Base-by-base conservation (phyloP, 2,888 invertebrate species). In the Zeuzera pyrina region DNA sequence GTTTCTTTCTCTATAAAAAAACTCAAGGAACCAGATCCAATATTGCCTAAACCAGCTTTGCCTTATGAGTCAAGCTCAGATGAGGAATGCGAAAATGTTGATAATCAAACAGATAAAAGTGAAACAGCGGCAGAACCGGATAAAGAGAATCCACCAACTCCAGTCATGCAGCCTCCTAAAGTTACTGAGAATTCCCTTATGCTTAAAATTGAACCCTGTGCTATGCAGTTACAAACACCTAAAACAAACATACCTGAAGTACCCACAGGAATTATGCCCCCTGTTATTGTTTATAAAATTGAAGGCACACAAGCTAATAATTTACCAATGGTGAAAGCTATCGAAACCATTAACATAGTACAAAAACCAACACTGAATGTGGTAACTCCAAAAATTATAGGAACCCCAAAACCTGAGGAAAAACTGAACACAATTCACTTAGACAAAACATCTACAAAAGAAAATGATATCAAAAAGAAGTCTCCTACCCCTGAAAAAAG, bases 1-100 rank as follows among this genome's bases (percentile, higher is more conserved):
- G 93, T 95, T 1, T 91, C 92, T 36, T 95, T 94, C 64, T 94
- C 93, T 0, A 93, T 94, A 24, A 91, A 91, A 54, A 94, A 94
- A 58, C 81, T 89, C 0, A 93, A 93, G 58, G 94, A 92, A 35
- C 88, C 88, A 0, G 88, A 89, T 29, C 74, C 85, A 0, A 78
- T 86, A 2, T 68, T 89, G 2, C 85, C 90, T 2, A 93, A 91
- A 61, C 91, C 90, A 31, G 91, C 92, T 0, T 56, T 94, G 22
- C 91, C 92, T 0, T 85, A 92, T 47, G 93, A 93, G 51, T 89
- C 89, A 12, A 92, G 91, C 41, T 87, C 88, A n/a, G 91, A 89
- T 6, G 90, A 91, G 10, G 87, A 86, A 38, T 44, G 66, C n/a
- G 68, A 70, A 2, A 52, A 58, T 31, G 26, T 16, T 3, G 10